Conservation (phyloP, 2,113 vertebrate genomes). For the Oxygymnocypris stewartii region DNA sequence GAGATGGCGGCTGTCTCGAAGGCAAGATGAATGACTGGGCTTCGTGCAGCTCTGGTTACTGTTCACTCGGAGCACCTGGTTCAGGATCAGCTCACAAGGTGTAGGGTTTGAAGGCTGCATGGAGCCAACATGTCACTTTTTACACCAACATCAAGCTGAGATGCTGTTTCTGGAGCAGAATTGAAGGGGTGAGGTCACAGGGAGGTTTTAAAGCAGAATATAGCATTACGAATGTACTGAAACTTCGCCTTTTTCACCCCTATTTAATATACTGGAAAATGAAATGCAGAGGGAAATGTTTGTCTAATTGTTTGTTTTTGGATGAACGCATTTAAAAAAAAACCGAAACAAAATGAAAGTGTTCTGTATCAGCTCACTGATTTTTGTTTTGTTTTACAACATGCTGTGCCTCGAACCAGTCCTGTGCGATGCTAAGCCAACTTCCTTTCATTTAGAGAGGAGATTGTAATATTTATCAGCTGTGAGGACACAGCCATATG, state of each 20-base stretch:
- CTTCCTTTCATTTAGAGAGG: constrained; percentile 50
- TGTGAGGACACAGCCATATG: constrained; percentile 30
- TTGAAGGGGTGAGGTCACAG: background rate
- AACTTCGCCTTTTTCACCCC: constrained; percentile 6
- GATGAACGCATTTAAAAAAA: constrained; percentile 6
- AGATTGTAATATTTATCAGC: constrained; percentile 49
- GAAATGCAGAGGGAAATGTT: constrained; percentile 19
- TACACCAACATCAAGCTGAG: background rate
- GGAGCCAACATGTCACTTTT: constrained; percentile 1
- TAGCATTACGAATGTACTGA: constrained; percentile 34
- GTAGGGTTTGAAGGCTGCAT: background rate
- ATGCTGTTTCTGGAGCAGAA: constrained; percentile 20
- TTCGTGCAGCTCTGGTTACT: constrained; percentile 38
- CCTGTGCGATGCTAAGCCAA: constrained; percentile 54
- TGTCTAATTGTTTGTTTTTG: background rate
- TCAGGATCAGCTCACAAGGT: constrained; percentile 20
- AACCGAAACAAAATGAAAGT: background rate
- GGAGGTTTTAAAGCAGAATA: background rate
- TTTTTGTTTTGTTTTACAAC: constrained; percentile 47
- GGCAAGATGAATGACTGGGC: constrained; percentile 28
- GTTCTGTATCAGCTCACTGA: constrained; percentile 26
- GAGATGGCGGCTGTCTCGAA: constrained; percentile 43
- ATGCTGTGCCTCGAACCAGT: constrained; percentile 69
- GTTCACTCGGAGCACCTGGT: constrained; percentile 12
- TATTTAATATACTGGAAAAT: constrained; percentile 34